These are phyloP conservation scores for Altica lythri DNA, from an alignment of 2,888 invertebrate genomes.

Conservation along the genomic window DNA sequence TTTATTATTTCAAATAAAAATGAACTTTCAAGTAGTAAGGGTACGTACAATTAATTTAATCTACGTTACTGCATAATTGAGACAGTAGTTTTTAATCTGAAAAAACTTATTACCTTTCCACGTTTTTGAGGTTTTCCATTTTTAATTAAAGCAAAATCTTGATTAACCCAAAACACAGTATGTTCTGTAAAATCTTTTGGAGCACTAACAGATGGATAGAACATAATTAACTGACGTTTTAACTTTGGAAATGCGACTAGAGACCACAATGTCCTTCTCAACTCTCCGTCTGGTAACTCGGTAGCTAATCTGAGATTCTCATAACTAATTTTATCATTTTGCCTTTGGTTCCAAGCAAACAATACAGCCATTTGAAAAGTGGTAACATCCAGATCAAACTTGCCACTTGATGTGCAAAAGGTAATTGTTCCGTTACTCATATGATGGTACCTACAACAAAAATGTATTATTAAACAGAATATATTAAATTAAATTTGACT, in stretches of 20 bases:
- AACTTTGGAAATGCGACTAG: constrained; percentile 95
- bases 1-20: too few relatives aligned
- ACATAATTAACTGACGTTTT: constrained; percentile 86
- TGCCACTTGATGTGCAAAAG: constrained; percentile 88
- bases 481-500: background rate
- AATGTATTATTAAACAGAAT: background rate
- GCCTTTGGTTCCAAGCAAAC: constrained; percentile 98
- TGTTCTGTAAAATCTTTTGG: constrained; percentile 94
- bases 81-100: too few relatives aligned
- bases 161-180: constrained; percentile 95
- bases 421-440: constrained; percentile 99
- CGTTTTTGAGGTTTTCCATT: constrained; percentile 93
- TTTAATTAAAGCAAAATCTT: constrained; percentile 93
- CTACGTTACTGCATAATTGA: too few relatives aligned
- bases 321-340: constrained; percentile 90
- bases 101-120: constrained; percentile 70
- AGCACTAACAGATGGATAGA: constrained; percentile 78
- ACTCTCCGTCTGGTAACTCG: constrained; percentile 93
- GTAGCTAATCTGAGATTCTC: constrained; percentile 96
- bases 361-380: constrained; percentile 99
- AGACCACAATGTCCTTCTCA: constrained; percentile 94
- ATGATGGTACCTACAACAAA: constrained; percentile 75
- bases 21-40: too few relatives aligned
- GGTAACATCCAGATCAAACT: constrained; percentile 97
- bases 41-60: too few relatives aligned